Evolutionary conservation across 2,113 vertebrate species (phyloP).

Genomic region (Hystrix cristata): DNA sequence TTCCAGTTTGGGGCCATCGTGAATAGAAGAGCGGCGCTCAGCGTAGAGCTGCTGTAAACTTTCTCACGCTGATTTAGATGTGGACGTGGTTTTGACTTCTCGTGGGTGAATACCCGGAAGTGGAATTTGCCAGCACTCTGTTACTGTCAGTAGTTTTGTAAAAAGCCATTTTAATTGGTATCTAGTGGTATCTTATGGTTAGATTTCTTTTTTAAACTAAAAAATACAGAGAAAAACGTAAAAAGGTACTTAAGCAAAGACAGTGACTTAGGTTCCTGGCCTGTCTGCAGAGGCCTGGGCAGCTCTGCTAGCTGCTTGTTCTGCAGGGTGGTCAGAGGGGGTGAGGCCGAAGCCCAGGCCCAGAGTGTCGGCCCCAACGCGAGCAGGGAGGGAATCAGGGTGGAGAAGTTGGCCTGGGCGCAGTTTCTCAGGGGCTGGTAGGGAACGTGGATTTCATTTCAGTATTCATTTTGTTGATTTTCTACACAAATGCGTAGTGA

Average conservation of each 20-base stretch:
- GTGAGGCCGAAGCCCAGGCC: not conserved
- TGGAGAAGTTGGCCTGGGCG: not conserved
- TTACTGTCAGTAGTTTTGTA: not conserved
- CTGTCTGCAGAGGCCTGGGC: not conserved
- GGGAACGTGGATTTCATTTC: not conserved
- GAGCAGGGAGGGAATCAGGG: not conserved
- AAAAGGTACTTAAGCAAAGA: not conserved
- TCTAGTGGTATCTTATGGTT: not conserved
- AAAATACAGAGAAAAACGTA: not conserved
- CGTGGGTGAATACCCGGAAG: not conserved
- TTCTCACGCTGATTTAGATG: not conserved
- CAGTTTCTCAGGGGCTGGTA: not conserved
- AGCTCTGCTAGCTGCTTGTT: not conserved
- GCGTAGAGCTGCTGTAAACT: not conserved
- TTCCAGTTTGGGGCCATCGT: not conserved
- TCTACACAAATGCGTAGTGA: not conserved
- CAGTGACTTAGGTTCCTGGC: not conserved
- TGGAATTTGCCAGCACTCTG: not conserved
- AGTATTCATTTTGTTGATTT: not conserved
- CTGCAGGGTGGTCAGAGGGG: not conserved
- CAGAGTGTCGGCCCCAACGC: rapidly evolving
- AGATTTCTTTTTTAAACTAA: not conserved
- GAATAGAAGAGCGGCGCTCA: not conserved
- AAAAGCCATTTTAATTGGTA: not conserved
- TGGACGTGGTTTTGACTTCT: not conserved